These are phyloP conservation scores for Indicator indicator DNA, from an alignment of 2,113 vertebrate genomes.

Conservation along the genomic window DNA sequence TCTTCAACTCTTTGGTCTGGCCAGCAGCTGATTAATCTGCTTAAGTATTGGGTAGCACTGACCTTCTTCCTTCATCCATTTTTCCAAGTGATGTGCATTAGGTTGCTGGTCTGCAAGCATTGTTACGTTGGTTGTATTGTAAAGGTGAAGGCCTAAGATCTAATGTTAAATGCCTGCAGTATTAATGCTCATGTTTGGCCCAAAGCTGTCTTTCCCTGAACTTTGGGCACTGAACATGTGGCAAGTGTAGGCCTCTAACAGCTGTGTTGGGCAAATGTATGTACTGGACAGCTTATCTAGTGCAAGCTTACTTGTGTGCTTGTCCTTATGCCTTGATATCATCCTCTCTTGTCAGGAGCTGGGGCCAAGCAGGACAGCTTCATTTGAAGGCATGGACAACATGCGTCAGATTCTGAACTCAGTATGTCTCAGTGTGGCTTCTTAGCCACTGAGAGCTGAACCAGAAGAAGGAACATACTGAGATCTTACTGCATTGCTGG, in stretches of 20 bases:
- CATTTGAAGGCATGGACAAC: neutral
- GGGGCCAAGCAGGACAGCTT: neutral
- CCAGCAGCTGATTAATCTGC: neutral
- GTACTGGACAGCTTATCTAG: neutral
- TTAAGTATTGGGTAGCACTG: neutral
- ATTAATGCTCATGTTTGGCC: neutral
- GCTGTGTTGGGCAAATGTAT: neutral
- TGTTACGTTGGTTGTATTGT: neutral
- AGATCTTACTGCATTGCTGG: neutral
- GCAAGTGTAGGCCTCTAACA: neutral
- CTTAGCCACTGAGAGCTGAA: neutral
- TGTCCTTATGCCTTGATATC: neutral
- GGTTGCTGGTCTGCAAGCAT: neutral
- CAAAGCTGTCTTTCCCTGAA: neutral
- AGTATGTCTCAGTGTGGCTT: neutral
- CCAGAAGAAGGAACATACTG: neutral
- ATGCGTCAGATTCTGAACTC: neutral
- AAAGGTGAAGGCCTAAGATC: neutral
- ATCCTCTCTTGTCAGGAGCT: neutral
- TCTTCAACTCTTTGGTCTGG: neutral
- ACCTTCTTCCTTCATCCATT: neutral
- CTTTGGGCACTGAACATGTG: accelerated
- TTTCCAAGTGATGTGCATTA: neutral
- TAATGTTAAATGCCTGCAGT: neutral
- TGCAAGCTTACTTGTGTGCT: neutral